These are phyloP conservation scores for Nothocercus julius DNA, from an alignment of 2,113 vertebrate species.

Conservation along the genomic window DNA sequence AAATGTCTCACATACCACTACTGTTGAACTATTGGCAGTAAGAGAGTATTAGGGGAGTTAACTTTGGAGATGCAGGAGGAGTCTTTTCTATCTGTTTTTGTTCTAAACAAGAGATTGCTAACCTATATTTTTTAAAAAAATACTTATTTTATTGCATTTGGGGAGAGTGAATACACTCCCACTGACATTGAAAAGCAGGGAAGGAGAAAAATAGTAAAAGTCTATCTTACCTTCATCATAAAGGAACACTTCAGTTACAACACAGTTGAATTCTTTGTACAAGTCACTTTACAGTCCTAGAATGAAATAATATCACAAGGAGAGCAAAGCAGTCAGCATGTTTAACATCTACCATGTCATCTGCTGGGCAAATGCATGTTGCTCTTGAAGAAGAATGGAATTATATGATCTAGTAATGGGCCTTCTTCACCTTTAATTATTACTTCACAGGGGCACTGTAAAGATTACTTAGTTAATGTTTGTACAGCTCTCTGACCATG, in stretches of 20 bases:
- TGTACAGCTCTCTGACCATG: conserved; percentile 31
- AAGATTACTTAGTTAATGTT: conserved; percentile 59
- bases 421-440: conserved; percentile 33
- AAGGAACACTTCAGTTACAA: background rate
- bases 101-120: background rate
- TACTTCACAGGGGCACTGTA: conserved; percentile 4
- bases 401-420: conserved; percentile 27
- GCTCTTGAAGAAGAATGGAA: background rate
- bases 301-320: background rate
- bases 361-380: background rate
- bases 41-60: background rate
- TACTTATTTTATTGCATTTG: background rate
- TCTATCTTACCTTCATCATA: background rate
- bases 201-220: background rate
- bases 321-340: background rate
- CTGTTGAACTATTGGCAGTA: background rate
- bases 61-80: background rate
- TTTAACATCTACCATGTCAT: conserved; percentile 19
- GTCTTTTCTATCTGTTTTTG: background rate
- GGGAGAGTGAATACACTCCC: background rate
- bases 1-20: background rate
- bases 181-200: background rate
- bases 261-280: background rate
- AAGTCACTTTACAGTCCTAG: background rate
- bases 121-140: background rate